Evolutionary conservation across 2,797 vertebrate species (phyloP).

Genomic region (Sebastes matsubarae): DNA sequence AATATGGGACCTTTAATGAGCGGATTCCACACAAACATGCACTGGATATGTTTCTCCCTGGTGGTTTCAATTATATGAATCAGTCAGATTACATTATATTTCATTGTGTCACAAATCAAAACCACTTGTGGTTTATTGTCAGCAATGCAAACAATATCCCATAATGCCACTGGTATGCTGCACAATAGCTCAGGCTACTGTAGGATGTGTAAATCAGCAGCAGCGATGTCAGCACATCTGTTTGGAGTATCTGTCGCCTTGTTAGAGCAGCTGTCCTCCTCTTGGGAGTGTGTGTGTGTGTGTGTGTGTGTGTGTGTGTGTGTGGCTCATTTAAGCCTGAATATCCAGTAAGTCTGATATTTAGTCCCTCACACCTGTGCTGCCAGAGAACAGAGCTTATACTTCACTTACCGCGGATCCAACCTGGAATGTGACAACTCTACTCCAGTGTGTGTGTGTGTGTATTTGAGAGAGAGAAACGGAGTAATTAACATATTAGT

Average conservation of each 20-base stretch:
- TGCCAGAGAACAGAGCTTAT: constrained; percentile 18
- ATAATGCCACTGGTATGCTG: not conserved
- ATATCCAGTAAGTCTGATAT: constrained; percentile 10
- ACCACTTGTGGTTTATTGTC: not conserved
- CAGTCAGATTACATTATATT: not conserved
- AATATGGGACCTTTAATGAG: not conserved
- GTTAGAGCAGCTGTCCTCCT: constrained; percentile 45
- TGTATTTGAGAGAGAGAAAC: not conserved
- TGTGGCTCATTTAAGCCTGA: not conserved
- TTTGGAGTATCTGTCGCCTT: constrained; percentile 3
- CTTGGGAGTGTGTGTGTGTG: not conserved
- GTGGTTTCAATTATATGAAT: not conserved
- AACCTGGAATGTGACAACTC: constrained; percentile 8
- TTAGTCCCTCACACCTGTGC: constrained; percentile 23
- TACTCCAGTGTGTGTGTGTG: not conserved
- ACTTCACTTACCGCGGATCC: not conserved
- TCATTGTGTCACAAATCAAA: not conserved
- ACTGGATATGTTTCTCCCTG: not conserved
- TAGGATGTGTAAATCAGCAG: constrained; percentile 6
- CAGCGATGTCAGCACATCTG: constrained; percentile 29
- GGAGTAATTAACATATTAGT: not conserved
- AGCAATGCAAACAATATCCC: not conserved
- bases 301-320: not conserved
- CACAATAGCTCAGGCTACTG: not conserved
- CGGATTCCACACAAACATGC: not conserved